These are phyloP conservation scores for Carassius carassius DNA, from an alignment of 2,113 vertebrate species.

Conservation along the genomic window DNA sequence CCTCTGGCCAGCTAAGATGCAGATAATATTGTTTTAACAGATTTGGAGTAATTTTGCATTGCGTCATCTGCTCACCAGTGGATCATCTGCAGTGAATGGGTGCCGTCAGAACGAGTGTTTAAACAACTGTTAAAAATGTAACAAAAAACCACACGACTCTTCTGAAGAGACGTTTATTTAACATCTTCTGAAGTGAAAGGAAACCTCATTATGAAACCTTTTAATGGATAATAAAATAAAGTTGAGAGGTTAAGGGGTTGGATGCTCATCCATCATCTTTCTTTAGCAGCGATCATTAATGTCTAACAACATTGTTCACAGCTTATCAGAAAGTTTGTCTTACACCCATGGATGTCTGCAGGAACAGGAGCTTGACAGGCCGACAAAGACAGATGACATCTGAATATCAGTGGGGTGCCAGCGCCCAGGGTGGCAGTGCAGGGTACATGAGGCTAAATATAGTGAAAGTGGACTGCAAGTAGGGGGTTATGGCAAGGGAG, in stretches of 20 bases:
- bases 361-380: constrained; percentile 49
- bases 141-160: no score
- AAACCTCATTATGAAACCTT: not conserved
- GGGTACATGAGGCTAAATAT: constrained; percentile 63
- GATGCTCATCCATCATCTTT: constrained; percentile 59
- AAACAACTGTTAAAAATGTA: no score
- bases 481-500: constrained; percentile 1
- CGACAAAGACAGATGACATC: constrained; percentile 68
- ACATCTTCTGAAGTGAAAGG: no score
- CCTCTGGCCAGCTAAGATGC: no score
- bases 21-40: no score
- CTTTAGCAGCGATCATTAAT: constrained; percentile 66
- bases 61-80: no score
- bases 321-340: constrained; percentile 76
- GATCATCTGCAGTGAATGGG: no score
- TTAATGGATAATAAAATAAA: not conserved
- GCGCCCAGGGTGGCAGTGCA: constrained; percentile 1
- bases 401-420: constrained; percentile 59
- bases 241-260: constrained; percentile 4
- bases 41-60: no score
- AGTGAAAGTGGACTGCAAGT: constrained; percentile 41
- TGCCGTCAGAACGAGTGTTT: no score
- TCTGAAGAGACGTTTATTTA: no score
- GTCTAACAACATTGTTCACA: constrained; percentile 76
- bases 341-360: constrained; percentile 67